These are phyloP conservation scores for Pluvialis apricaria DNA, from an alignment of 2,113 vertebrate genomes.

Conservation along the genomic window DNA sequence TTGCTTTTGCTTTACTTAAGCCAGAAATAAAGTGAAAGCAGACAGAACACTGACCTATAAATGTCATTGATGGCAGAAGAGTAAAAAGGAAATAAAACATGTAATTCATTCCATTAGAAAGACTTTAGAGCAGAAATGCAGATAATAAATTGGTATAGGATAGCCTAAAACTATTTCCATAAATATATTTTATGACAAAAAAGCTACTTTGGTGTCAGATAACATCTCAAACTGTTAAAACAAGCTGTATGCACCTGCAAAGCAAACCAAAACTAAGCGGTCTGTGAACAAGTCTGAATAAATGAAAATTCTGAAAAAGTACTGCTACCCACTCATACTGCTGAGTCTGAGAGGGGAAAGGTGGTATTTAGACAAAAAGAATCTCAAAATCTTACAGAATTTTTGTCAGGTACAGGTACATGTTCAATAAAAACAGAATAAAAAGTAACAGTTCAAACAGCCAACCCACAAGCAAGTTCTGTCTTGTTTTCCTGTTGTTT, in stretches of 20 bases:
- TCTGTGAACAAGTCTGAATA: background rate
- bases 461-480: background rate
- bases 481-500: background rate
- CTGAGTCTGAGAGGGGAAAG: background rate
- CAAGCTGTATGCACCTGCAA: background rate
- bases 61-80: background rate
- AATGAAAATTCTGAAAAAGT: background rate
- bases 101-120: background rate
- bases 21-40: background rate
- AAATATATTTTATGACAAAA: background rate
- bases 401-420: background rate
- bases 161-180: background rate
- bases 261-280: background rate
- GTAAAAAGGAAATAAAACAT: background rate
- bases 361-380: background rate
- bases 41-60: conserved; percentile 7
- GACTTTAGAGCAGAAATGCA: background rate
- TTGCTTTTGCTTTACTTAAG: background rate
- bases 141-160: background rate
- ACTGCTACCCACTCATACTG: background rate
- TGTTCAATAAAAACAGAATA: background rate
- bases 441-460: background rate
- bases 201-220: background rate
- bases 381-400: background rate
- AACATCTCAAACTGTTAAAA: background rate